Percentiles rank a stretch among this genome's conserved stretches.
Conservation (phyloP, 1,140 invertebrate genomes). For the Dendroctonus valens region DNA sequence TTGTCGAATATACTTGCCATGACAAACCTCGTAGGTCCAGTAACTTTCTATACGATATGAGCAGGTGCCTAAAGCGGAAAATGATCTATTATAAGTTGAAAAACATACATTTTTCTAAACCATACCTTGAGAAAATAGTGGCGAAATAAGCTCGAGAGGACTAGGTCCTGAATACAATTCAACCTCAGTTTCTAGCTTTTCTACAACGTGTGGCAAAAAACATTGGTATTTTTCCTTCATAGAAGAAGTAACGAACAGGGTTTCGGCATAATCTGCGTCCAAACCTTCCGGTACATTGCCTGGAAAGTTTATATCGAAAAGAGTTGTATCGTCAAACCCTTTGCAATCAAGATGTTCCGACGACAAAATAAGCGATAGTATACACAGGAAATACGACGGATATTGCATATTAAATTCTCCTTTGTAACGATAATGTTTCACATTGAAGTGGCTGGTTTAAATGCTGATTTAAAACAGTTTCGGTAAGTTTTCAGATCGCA, state of each 20-base stretch:
- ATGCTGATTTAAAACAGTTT: background rate
- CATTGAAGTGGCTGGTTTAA: background rate
- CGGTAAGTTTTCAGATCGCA: background rate
- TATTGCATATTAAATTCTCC: background rate
- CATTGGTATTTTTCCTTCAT: constrained; percentile 74
- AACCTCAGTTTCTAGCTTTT: constrained; percentile 57
- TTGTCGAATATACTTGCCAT: constrained; percentile 85
- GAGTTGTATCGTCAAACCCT: constrained; percentile 77
- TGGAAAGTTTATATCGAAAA: constrained; percentile 80
- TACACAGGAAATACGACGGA: background rate
- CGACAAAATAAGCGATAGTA: background rate
- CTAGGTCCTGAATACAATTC: constrained; percentile 67
- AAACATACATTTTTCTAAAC: background rate
- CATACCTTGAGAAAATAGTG: constrained; percentile 66
- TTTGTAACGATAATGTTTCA: background rate
- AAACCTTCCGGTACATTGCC: constrained; percentile 57
- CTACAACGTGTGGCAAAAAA: constrained; percentile 66
- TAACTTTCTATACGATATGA: constrained; percentile 90
- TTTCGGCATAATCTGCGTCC: constrained; percentile 53
- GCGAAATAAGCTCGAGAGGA: constrained; percentile 73
- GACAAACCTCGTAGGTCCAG: constrained; percentile 97
- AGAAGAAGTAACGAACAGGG: constrained; percentile 60
- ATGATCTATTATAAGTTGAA: constrained; percentile 45
- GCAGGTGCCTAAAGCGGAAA: constrained; percentile 55
- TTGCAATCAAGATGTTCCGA: constrained; percentile 58